Conservation (phyloP, 2,888 invertebrate genomes). For the Agrochola lychnidis region DNA sequence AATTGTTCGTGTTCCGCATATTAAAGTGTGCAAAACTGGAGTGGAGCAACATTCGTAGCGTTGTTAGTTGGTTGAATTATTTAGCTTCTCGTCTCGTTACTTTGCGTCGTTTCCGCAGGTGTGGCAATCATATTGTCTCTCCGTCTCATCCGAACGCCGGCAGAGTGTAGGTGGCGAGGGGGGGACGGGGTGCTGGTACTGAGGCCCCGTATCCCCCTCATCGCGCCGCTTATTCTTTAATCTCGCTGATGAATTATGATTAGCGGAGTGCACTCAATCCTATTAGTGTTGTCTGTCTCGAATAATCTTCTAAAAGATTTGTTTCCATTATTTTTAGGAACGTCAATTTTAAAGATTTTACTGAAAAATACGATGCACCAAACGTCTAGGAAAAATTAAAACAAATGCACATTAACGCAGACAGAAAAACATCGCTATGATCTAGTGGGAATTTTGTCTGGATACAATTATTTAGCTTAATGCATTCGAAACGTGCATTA, state of each 20-base stretch:
- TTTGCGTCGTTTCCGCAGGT: constrained; percentile 89
- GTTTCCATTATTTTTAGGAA: constrained; percentile 65
- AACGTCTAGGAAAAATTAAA: neutral
- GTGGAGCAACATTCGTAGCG: constrained; percentile 77
- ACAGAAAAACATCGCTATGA: constrained; percentile 17
- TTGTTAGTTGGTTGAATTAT: constrained; percentile 86
- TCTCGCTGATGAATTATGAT: constrained; percentile 91
- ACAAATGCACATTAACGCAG: neutral
- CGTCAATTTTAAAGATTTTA: constrained; percentile 20
- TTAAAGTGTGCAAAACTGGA: constrained; percentile 54
- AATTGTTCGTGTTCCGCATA: constrained; percentile 56
- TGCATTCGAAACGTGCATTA: constrained; percentile 85
- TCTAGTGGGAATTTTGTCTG: constrained; percentile 63
- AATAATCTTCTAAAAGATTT: constrained; percentile 79
- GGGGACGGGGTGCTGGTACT: constrained; percentile 44
- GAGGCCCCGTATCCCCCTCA: constrained; percentile 71
- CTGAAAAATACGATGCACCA: neutral
- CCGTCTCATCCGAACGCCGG: constrained; percentile 74
- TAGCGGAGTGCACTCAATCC: constrained; percentile 90
- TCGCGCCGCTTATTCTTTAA: constrained; percentile 88
- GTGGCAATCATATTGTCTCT: constrained; percentile 90
- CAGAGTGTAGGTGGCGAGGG: constrained; percentile 47
- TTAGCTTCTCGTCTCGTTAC: constrained; percentile 89
- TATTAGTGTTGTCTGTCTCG: constrained; percentile 84
- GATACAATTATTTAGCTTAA: constrained; percentile 74